phyloP scores from a whole-genome alignment of 2,797 vertebrate species.

The Hozukius guyotensis region DNA sequence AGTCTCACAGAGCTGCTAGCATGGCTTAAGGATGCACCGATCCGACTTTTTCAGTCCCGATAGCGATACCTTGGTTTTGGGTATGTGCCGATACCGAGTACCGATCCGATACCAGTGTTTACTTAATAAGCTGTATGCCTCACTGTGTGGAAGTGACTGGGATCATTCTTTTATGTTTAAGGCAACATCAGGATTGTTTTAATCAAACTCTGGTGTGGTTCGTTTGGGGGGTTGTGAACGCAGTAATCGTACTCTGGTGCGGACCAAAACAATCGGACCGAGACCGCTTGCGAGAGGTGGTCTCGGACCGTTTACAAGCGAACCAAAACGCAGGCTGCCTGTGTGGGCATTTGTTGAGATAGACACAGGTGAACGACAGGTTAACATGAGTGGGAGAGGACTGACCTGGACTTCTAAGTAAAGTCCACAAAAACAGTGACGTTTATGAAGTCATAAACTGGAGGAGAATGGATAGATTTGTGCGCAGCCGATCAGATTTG shows the following conservation, averaged over 20 bases:
- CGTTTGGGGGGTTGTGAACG: no score
- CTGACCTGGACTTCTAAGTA: background rate
- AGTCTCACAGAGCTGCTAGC: background rate
- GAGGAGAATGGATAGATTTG: background rate
- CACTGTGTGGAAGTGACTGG: no score
- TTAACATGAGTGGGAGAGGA: background rate
- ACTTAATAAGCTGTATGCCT: no score
- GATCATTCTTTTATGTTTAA: no score
- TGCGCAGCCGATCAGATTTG: background rate
- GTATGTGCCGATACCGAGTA: background rate
- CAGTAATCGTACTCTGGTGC: background rate
- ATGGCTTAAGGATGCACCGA: no score
- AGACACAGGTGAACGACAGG: background rate
- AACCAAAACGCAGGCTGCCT: background rate
- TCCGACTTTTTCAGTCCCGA: no score
- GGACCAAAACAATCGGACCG: background rate
- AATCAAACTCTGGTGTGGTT: background rate
- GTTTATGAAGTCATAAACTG: background rate
- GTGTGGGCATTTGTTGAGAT: background rate
- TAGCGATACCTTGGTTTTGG: background rate
- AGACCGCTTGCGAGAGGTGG: no score
- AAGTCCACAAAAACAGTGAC: background rate
- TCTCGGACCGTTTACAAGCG: no score
- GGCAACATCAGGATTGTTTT: background rate
- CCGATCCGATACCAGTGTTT: background rate